Percentiles rank a stretch among this genome's conserved stretches.
Conservation (phyloP, 2,888 invertebrate species). For the Acanthoscelides obtectus region DNA sequence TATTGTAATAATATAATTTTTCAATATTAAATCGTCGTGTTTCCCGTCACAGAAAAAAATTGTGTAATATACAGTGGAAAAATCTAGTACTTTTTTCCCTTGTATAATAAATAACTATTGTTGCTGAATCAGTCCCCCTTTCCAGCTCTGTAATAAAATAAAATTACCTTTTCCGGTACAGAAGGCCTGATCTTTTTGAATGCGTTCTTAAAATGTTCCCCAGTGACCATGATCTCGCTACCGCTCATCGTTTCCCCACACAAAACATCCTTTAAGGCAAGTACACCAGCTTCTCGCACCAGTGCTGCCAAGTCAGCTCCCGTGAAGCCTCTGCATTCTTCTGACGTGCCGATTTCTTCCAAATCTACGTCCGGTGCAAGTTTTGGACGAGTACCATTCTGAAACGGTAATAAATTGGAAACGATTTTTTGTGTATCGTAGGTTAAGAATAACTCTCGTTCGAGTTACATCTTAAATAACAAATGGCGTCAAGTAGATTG, state of each 20-base stretch:
- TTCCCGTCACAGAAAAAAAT: too few relatives aligned
- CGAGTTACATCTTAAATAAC: too few relatives aligned
- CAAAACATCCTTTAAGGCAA: slow-evolving; percentile 72
- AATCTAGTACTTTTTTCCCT: neutral
- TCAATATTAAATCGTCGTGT: too few relatives aligned
- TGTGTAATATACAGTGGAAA: too few relatives aligned
- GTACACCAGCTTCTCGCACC: slow-evolving; percentile 80
- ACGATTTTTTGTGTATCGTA: neutral
- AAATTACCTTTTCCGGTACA: slow-evolving; percentile 64
- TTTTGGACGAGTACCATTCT: slow-evolving; percentile 76
- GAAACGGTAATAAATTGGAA: slow-evolving; percentile 21
- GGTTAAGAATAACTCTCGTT: too few relatives aligned
- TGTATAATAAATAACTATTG: neutral
- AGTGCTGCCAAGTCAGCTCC: slow-evolving; percentile 93
- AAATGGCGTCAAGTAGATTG: too few relatives aligned
- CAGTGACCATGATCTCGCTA: slow-evolving; percentile 53
- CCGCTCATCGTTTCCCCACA: slow-evolving; percentile 45
- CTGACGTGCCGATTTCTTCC: slow-evolving; percentile 61
- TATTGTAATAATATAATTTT: too few relatives aligned
- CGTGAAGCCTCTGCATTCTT: slow-evolving; percentile 72
- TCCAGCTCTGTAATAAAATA: too few relatives aligned
- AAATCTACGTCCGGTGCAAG: slow-evolving; percentile 74
- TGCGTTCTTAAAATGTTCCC: slow-evolving; percentile 72
- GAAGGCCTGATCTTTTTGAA: slow-evolving; percentile 81
- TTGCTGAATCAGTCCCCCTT: neutral